Base-by-base conservation (phyloP, 2,888 invertebrate genomes). In the Drosophila mulleri region DNA sequence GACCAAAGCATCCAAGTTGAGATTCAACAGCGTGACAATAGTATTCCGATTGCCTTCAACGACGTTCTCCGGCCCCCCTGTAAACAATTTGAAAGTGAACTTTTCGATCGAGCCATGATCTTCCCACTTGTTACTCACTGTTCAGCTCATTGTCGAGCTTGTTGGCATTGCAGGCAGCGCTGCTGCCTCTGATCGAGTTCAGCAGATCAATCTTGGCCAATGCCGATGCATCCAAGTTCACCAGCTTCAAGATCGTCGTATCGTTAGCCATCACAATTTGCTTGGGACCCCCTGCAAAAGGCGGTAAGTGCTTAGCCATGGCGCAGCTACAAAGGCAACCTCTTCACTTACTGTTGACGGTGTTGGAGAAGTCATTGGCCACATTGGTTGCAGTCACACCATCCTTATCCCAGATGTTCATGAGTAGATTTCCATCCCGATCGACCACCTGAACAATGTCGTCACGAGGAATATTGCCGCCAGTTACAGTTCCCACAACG, bases 141-240 rank as follows among this genome's bases (percentile, higher is more conserved):
- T 32, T 58, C 1, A 42, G 26, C 58, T 70, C 60, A 59, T 83
- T 65, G 39, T 61, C 75, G 1, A 78, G 8, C 11, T 61, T 54
- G 39, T 83, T 83, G 58, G 53, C 62, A 45, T 67, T 75, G 65
- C 85, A 83, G 8, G 52, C 67, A 9, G 60, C 67, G 37, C 85
- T 75, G 57, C 79, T 79, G 57, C 85, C 88, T 2, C 67, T 41
- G 16, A 88, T 77, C 1, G 83, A 41, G 54, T 85, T 83, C 0
- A 54, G 44, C 29, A 82, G 53, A 53, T 78, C 56, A 1, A 86
- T 7, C 37, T 64, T 64, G 1, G 66, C 63, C 44, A 88, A 7
- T 16, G 35, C 60, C 26, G 12, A 37, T 9, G 41, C 48, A 26
- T 88, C 61, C 23, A 88, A 0, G 32, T 88, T 86, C 2, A 88